A percentile compares a stretch with the other conserved stretches of the same genome.
Conservation (phyloP, 2,797 vertebrate genomes). For the Pithecia hirsuta region DNA sequence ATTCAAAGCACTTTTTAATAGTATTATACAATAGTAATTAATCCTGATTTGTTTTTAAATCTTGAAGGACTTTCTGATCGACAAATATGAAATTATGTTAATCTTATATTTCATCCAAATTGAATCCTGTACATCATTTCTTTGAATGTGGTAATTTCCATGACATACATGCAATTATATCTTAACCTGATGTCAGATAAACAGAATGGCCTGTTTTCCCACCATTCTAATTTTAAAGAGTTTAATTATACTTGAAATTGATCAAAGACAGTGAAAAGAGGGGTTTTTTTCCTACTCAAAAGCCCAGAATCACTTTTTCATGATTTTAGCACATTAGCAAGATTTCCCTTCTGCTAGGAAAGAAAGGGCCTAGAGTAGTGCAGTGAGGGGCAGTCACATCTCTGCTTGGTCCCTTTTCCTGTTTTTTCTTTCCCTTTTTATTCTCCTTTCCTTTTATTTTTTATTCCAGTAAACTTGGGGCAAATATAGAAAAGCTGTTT, state of each 20-base stretch:
- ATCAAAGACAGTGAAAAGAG: slow-evolving; percentile 8
- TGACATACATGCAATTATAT: not conserved
- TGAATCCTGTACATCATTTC: not conserved
- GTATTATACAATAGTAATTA: not conserved
- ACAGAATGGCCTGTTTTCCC: not conserved
- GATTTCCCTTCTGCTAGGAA: not conserved
- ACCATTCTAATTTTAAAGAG: slow-evolving; percentile 28
- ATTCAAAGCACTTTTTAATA: not conserved
- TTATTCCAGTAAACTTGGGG: not conserved
- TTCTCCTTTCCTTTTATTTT: not conserved
- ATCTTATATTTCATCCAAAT: not conserved
- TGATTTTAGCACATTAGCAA: not conserved
- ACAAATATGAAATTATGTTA: slow-evolving; percentile 40
- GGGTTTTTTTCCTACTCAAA: not conserved
- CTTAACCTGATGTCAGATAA: not conserved
- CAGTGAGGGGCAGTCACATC: not conserved
- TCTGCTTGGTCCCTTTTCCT: not conserved
- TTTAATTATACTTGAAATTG: slow-evolving; percentile 23
- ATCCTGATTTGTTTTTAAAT: slow-evolving; percentile 33
- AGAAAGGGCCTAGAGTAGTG: too few relatives aligned
- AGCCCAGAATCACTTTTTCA: not conserved
- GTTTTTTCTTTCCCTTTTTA: not conserved
- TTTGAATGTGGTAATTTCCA: slow-evolving; percentile 42
- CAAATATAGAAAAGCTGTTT: not conserved
- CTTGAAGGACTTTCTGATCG: not conserved